phyloP scores from a whole-genome alignment of 2,888 invertebrate genomes.

The Chymomyza fuscimana region DNA sequence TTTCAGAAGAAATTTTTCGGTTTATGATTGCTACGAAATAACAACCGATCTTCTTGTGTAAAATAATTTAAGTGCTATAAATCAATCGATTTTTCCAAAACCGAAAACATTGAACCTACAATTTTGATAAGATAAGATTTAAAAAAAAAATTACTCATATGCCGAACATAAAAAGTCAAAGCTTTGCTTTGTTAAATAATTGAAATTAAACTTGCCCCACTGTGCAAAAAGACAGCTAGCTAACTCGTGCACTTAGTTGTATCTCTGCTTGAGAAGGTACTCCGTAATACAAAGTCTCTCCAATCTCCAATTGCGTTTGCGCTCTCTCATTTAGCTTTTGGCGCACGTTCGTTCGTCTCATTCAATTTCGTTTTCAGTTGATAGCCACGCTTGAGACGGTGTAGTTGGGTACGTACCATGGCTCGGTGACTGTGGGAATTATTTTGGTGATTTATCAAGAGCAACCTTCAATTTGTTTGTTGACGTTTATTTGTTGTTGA shows the following conservation, averaged over 20 bases:
- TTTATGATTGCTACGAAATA: too few relatives aligned
- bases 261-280: neutral
- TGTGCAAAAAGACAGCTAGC: neutral
- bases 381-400: slow-evolving; percentile 62
- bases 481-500: slow-evolving; percentile 20
- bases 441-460: neutral
- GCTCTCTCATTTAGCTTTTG: neutral
- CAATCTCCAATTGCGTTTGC: neutral
- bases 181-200: too few relatives aligned
- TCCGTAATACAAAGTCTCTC: neutral
- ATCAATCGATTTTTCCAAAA: too few relatives aligned
- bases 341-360: slow-evolving; percentile 51
- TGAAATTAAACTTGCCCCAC: neutral
- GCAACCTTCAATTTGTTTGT: neutral
- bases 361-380: slow-evolving; percentile 63
- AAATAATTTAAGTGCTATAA: too few relatives aligned
- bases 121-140: neutral
- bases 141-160: neutral
- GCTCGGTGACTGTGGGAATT: neutral
- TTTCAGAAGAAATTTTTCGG: too few relatives aligned
- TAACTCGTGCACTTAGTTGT: neutral
- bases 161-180: too few relatives aligned
- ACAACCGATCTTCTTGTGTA: too few relatives aligned
- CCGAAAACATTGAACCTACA: too few relatives aligned
- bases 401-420: slow-evolving; percentile 35